Evolutionary conservation across 2,888 invertebrate species (phyloP), one percentile per base, ranked within the genome.

Genomic region (Gerris lacustris): DNA sequence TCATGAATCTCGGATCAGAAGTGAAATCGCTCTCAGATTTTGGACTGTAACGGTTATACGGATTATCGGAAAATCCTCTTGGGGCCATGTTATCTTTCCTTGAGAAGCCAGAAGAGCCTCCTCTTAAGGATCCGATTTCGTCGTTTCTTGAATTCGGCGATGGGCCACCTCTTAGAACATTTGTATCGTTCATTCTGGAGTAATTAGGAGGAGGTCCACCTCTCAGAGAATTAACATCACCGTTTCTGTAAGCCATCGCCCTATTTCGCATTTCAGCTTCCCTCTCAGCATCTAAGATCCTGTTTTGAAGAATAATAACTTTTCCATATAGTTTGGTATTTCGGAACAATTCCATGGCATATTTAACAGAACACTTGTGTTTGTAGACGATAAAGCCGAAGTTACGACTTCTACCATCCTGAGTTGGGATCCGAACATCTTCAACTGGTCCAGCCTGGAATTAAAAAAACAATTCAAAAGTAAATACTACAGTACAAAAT

Each of bases 331-430:
- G 78, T 2, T 82, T 79, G 1, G 90, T 86, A 0, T 91, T 91
- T 63, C 88, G 84, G 75, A 91, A 86, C 62, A 94, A 80, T 47
- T 86, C 82, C n/a, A 90, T 78, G 0, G 90, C 90, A 78, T 92
- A 94, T 0, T 86, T 85, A 0, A 93, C 89, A 0, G 92, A 91
- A 69, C 85, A 84, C 75, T 84, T 82, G 78, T 94, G 91, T 76
- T 87, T 86, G 78, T 87, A 93, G 1, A 88, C 89, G 45, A 94
- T 82, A 77, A 94, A 94, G 4, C 87, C 93, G 80, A 86, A 94
- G 73, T 82, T 83, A 75, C 87, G 86, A 75, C 85, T 86, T 9
- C 86, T 85, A n/a, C 88, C 88, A 75, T 88, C 87, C 77, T 84
- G 85, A 77, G 91, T 91, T 0, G 92, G 88, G 76, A 94, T 90